phyloP scores from a whole-genome alignment of 1,140 invertebrate species.

The Procambarus clarkii region DNA sequence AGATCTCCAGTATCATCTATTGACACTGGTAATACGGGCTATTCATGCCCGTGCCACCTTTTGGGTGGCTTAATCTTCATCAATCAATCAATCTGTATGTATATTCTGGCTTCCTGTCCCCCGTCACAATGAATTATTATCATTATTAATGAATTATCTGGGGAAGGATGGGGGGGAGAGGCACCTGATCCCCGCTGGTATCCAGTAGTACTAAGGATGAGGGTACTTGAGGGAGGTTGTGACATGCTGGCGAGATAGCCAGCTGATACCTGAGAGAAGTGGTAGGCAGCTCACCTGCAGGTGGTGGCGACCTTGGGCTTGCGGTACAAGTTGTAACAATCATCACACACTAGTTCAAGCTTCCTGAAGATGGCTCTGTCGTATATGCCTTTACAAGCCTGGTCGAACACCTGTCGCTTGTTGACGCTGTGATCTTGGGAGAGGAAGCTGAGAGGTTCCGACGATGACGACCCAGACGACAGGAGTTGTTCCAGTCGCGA shows the following conservation, averaged over 20 bases:
- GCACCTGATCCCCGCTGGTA: no score
- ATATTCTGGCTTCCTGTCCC: no score
- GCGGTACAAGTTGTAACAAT: constrained; percentile 60
- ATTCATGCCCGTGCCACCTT: no score
- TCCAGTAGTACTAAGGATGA: no score
- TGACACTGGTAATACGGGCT: no score
- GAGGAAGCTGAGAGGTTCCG: background rate
- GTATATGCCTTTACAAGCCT: constrained; percentile 42
- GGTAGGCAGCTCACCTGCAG: constrained; percentile 27
- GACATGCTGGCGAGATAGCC: background rate
- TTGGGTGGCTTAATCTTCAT: no score
- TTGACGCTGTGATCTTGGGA: constrained; percentile 22
- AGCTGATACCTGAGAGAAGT: no score
- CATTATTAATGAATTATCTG: background rate
- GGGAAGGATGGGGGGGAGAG: no score
- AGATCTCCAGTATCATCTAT: no score
- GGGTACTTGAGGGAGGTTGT: no score
- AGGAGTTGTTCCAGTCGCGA: constrained; percentile 23
- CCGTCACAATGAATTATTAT: no score
- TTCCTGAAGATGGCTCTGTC: constrained; percentile 38
- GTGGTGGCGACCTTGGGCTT: constrained; percentile 24
- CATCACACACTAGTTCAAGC: constrained; percentile 45
- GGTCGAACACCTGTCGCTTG: constrained; percentile 39
- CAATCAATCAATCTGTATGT: no score
- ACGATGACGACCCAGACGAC: background rate